Percentiles rank a stretch among this genome's conserved stretches.
phyloP scores from a whole-genome alignment of 2,888 invertebrate species.

The Sinelater perroti region DNA sequence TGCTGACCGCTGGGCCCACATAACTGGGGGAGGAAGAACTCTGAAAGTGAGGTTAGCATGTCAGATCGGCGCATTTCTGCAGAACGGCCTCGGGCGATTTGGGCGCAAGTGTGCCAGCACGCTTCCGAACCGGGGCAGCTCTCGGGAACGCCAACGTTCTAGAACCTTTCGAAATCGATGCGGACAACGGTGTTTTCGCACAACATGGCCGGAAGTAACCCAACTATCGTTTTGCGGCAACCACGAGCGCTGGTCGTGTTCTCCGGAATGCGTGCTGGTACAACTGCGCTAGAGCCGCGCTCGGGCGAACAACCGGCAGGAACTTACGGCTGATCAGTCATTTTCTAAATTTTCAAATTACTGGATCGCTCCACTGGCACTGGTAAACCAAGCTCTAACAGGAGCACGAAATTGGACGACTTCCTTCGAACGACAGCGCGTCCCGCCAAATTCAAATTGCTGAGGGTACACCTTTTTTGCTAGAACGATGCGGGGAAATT shows the following conservation, averaged over 20 bases:
- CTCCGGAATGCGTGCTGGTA: neutral
- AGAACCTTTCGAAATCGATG: conserved; percentile 37
- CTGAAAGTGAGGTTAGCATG: conserved; percentile 58
- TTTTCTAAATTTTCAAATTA: conserved; percentile 25
- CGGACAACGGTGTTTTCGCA: conserved; percentile 29
- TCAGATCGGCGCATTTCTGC: neutral
- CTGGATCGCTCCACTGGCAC: conserved; percentile 1
- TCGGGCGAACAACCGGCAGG: too few relatives aligned
- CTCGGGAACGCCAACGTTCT: conserved; percentile 16
- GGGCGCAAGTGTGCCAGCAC: neutral
- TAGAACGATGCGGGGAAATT: too few relatives aligned
- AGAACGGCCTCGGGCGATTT: neutral
- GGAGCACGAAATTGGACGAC: conserved; percentile 11
- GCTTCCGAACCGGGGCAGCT: neutral
- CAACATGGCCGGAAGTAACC: conserved; percentile 36
- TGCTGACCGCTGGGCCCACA: conserved; percentile 92
- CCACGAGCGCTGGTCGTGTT: too few relatives aligned
- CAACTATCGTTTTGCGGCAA: conserved; percentile 1
- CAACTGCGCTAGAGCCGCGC: too few relatives aligned
- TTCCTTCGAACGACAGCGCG: neutral
- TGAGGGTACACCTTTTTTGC: too few relatives aligned
- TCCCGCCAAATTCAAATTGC: conserved; percentile 1
- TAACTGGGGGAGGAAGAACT: conserved; percentile 80
- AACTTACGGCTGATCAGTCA: conserved; percentile 39
- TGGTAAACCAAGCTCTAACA: conserved; percentile 20